A percentile compares a stretch with the other conserved stretches of the same genome.
Conservation (phyloP, 2,888 invertebrate genomes). For the Nomada fabriciana region DNA sequence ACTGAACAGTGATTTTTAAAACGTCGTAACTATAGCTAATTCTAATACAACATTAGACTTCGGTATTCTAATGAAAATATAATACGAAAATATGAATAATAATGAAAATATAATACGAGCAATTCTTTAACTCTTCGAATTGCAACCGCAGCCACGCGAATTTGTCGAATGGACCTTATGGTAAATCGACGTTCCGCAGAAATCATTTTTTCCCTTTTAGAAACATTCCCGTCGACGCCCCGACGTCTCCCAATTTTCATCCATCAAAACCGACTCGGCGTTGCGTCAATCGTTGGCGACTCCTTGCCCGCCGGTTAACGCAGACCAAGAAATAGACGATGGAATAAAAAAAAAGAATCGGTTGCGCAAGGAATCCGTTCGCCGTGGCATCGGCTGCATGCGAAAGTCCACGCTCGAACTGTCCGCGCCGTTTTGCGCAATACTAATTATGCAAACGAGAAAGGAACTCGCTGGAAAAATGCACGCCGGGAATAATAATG, state of each 20-base stretch:
- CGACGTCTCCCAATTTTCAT: background rate
- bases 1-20: background rate
- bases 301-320: background rate
- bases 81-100: too few species aligned
- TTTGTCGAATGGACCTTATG: too few species aligned
- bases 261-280: background rate
- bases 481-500: conserved; percentile 68
- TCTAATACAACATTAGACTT: too few species aligned
- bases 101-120: too few species aligned
- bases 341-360: background rate
- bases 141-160: too few species aligned
- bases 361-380: conserved; percentile 47
- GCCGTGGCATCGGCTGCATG: conserved; percentile 38
- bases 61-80: too few species aligned
- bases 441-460: conserved; percentile 70
- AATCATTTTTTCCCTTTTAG: background rate
- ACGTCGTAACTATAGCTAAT: too few species aligned
- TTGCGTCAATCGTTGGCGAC: background rate
- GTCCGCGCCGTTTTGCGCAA: conserved; percentile 64
- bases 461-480: conserved; percentile 63
- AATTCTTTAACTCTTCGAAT: too few species aligned
- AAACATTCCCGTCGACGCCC: background rate
- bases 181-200: background rate
- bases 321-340: background rate
- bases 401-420: conserved; percentile 39